Evolutionary conservation across 2,888 invertebrate genomes (phyloP).

Genomic region (Andrena marginata): DNA sequence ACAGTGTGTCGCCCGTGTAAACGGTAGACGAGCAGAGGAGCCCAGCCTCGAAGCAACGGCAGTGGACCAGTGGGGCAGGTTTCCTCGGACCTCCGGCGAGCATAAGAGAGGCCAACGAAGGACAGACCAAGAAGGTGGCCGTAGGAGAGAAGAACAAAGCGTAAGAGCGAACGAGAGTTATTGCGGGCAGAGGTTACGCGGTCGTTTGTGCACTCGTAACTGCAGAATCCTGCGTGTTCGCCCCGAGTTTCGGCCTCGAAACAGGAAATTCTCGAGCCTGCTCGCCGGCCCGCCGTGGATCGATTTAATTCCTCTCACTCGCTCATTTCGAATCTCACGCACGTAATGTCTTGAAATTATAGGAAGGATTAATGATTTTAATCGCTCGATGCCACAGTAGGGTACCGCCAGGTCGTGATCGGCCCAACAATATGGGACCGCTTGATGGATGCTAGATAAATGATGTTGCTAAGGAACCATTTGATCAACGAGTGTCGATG

Average conservation of each 20-base stretch:
- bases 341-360: background rate
- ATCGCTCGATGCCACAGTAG: constrained; percentile 25
- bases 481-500: constrained; percentile 48
- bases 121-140: constrained; percentile 5
- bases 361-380: constrained; percentile 38
- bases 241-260: constrained; percentile 35
- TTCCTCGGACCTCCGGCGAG: constrained; percentile 63
- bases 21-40: constrained; percentile 70
- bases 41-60: constrained; percentile 49
- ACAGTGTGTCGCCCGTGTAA: constrained; percentile 71
- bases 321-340: background rate
- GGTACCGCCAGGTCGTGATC: constrained; percentile 19
- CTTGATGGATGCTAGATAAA: constrained; percentile 44
- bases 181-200: constrained; percentile 67
- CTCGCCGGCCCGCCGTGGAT: background rate
- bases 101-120: constrained; percentile 29
- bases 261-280: constrained; percentile 43
- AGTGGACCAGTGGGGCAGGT: constrained; percentile 70
- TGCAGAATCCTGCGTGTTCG: constrained; percentile 44
- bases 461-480: constrained; percentile 47
- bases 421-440: constrained; percentile 4
- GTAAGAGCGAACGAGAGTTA: constrained; percentile 59
- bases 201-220: constrained; percentile 61
- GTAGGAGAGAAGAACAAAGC: constrained; percentile 20
- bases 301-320: background rate